Conservation (phyloP, 2,888 invertebrate species). For the Globia sparganii region DNA sequence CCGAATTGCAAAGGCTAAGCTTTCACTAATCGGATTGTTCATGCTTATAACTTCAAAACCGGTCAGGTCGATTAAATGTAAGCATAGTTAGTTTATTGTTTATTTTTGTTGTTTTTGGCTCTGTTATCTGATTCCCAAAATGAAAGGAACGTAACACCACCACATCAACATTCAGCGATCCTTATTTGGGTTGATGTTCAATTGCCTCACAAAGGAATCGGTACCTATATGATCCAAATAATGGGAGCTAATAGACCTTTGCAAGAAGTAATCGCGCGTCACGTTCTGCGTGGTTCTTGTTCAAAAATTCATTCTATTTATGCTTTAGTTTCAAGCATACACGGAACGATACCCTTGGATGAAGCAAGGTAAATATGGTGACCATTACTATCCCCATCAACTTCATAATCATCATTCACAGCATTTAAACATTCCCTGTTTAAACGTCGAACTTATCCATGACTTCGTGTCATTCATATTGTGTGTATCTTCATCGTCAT, state of each 20-base stretch:
- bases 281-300: neutral
- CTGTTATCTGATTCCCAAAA: neutral
- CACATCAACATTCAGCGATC: neutral
- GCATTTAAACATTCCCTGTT: neutral
- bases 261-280: neutral
- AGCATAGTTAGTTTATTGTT: too few species aligned
- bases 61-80: neutral
- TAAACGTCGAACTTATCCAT: neutral
- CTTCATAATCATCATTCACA: neutral
- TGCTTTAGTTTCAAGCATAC: slow-evolving; percentile 29
- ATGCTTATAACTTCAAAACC: neutral
- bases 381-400: neutral
- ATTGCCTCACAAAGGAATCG: neutral
- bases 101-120: too few species aligned
- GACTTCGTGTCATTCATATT: neutral
- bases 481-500: neutral
- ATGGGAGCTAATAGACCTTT: neutral
- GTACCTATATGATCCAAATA: neutral
- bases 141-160: too few species aligned
- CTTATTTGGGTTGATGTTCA: neutral
- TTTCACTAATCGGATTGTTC: slow-evolving; percentile 31
- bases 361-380: slow-evolving; percentile 3
- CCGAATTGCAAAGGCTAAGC: neutral
- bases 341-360: neutral
- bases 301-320: neutral